These are phyloP conservation scores for Catonia carolina DNA, from an alignment of 2,888 invertebrate genomes.

Conservation along the genomic window DNA sequence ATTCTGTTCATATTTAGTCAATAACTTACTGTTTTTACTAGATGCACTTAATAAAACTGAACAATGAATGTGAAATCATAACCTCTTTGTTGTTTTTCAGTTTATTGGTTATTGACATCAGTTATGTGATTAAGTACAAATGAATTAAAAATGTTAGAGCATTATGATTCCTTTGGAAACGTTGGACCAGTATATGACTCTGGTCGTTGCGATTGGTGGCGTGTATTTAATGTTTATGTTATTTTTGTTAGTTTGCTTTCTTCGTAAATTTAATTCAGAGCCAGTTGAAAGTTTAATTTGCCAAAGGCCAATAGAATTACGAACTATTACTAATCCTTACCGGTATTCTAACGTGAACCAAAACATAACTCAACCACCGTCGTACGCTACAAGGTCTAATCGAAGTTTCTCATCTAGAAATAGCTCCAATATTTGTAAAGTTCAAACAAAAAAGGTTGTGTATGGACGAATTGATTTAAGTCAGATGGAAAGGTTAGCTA, in stretches of 20 bases:
- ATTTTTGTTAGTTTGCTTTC: constrained; percentile 21
- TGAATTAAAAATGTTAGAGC: constrained; percentile 14
- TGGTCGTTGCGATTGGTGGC: constrained; percentile 20
- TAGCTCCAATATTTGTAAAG: constrained; percentile 19
- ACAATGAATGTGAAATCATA: too few species aligned
- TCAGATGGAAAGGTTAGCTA: constrained; percentile 24
- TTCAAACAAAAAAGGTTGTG: constrained; percentile 20
- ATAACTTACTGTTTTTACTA: too few species aligned
- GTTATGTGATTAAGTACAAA: background rate
- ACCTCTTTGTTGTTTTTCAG: too few species aligned
- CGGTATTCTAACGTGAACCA: constrained; percentile 22
- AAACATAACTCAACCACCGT: constrained; percentile 5
- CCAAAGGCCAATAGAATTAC: constrained; percentile 23
- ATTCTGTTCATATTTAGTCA: too few species aligned
- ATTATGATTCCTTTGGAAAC: constrained; percentile 24
- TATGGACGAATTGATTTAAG: constrained; percentile 24
- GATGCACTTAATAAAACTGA: too few species aligned
- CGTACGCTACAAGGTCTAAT: constrained; percentile 20
- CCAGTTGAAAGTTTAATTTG: constrained; percentile 17
- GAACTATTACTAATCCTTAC: constrained; percentile 22
- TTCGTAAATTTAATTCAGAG: constrained; percentile 22
- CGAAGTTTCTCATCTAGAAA: constrained; percentile 22
- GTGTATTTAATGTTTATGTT: constrained; percentile 25
- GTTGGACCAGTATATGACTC: constrained; percentile 25
- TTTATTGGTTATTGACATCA: too few species aligned